These are phyloP conservation scores for Galaxias olidus DNA, from an alignment of 2,797 vertebrate genomes.

Conservation along the genomic window DNA sequence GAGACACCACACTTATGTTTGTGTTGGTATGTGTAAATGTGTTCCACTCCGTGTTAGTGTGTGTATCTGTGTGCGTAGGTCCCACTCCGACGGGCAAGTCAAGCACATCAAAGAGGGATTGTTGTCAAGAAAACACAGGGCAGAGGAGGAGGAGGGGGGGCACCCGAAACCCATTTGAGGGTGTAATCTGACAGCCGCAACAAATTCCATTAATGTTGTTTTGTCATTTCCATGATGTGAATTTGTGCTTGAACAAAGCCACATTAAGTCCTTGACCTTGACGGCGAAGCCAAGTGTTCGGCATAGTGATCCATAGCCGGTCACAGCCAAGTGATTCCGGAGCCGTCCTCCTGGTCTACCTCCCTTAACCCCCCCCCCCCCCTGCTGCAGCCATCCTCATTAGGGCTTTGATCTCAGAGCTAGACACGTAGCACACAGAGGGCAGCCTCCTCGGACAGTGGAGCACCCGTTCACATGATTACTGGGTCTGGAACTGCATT, in stretches of 20 bases:
- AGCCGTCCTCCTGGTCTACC: constrained; percentile 20
- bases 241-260: constrained; percentile 38
- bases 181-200: constrained; percentile 57
- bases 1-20: not conserved
- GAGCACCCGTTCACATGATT: constrained; percentile 16
- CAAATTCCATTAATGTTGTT: constrained; percentile 46
- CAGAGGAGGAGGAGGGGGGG: constrained; percentile 37
- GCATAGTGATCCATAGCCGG: constrained; percentile 11
- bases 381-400: constrained; percentile 22
- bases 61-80: constrained; percentile 7
- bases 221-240: constrained; percentile 46
- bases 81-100: constrained; percentile 33
- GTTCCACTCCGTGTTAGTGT: constrained; percentile 9
- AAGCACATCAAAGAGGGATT: constrained; percentile 48
- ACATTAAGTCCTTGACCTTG: constrained; percentile 23
- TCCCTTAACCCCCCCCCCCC: not conserved
- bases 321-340: constrained; percentile 18
- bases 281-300: constrained; percentile 29
- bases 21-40: not conserved
- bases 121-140: constrained; percentile 32
- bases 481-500: not conserved
- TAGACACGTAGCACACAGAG: constrained; percentile 4
- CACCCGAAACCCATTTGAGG: constrained; percentile 39
- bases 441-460: not conserved
- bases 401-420: constrained; percentile 12